Conservation (phyloP, 2,888 invertebrate genomes). For the Mythimna ferrago region DNA sequence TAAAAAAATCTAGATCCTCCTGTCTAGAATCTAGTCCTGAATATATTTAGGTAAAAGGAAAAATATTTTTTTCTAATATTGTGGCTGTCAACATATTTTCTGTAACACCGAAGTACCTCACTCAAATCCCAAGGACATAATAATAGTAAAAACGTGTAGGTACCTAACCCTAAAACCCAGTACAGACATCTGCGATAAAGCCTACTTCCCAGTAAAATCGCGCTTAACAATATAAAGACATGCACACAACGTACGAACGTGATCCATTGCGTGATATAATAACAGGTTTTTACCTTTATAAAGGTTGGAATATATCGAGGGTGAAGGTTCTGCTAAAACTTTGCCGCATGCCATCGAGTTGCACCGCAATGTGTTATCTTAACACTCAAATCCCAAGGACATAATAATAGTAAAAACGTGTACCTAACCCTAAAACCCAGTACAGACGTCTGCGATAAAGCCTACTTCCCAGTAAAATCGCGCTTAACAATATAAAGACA, state of each 20-base stretch:
- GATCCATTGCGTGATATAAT: constrained; percentile 51
- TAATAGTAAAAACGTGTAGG: constrained; percentile 5
- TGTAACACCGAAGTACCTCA: background rate
- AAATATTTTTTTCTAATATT: background rate
- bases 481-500: constrained; percentile 33
- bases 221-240: constrained; percentile 33
- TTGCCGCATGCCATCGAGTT: constrained; percentile 22
- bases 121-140: background rate
- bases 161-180: background rate
- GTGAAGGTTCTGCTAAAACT: constrained; percentile 21
- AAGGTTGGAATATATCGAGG: constrained; percentile 9
- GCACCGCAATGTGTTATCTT: constrained; percentile 38
- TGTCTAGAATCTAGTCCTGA: no score
- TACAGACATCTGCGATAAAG: constrained; percentile 14
- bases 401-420: constrained; percentile 5
- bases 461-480: constrained; percentile 13
- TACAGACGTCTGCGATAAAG: constrained; percentile 12
- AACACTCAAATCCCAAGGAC: background rate
- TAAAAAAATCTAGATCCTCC: background rate
- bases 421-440: background rate
- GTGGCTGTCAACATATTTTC: background rate
- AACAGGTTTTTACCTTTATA: constrained; percentile 46
- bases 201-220: constrained; percentile 13
- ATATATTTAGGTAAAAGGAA: background rate
- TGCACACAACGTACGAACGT: constrained; percentile 34